A percentile compares a stretch with the other conserved stretches of the same genome.
Conservation (phyloP, 2,113 vertebrate species). For the Lycaon pictus region DNA sequence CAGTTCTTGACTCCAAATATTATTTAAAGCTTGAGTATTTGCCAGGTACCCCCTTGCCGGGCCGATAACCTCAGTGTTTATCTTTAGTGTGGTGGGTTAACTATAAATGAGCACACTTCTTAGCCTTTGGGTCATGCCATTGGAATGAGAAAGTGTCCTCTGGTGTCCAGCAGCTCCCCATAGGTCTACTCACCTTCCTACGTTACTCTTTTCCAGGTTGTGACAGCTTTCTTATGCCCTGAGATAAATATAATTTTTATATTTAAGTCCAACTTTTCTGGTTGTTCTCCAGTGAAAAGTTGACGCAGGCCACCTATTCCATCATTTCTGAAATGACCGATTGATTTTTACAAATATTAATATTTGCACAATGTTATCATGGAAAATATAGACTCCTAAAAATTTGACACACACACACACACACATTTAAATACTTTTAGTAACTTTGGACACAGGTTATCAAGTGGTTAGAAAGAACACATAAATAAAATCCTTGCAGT, state of each 20-base stretch:
- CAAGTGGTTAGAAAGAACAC: not conserved
- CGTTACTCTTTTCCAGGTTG: not conserved
- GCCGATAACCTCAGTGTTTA: not conserved
- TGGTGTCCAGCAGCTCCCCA: accelerated
- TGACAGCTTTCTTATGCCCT: not conserved
- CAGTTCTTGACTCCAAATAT: not conserved
- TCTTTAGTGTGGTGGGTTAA: too few species aligned
- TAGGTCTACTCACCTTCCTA: not conserved
- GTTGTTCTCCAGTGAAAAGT: not conserved
- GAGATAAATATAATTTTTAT: not conserved
- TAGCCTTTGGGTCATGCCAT: too few species aligned
- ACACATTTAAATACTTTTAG: not conserved
- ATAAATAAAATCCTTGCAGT: not conserved
- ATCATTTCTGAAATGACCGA: not conserved
- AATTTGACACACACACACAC: not conserved
- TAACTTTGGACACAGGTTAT: not conserved
- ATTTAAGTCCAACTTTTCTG: not conserved
- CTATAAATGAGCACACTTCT: not conserved
- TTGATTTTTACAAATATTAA: not conserved
- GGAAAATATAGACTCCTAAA: not conserved
- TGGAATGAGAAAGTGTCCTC: not conserved
- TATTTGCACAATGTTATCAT: not conserved
- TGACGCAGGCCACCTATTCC: not conserved
- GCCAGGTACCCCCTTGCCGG: not conserved
- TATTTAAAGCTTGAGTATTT: not conserved